A percentile compares a stretch with the other conserved stretches of the same genome.
Conservation (phyloP, 2,888 invertebrate species). For the Plemyria rubiginata region DNA sequence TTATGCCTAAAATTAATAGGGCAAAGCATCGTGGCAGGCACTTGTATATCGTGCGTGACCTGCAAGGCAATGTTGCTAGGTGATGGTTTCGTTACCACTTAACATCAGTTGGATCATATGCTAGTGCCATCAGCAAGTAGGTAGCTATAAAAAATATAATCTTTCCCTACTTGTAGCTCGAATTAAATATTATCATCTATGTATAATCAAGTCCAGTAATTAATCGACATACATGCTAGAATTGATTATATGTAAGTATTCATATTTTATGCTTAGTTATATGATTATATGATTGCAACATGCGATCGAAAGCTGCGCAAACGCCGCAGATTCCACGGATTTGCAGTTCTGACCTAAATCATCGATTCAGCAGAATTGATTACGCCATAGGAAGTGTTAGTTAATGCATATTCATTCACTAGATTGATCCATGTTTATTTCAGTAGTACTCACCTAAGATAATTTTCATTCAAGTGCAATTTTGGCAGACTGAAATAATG, state of each 20-base stretch:
- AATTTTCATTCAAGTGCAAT: not conserved
- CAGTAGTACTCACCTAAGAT: not conserved
- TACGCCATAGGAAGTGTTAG: slow-evolving; percentile 22
- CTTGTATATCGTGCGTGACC: too few species aligned
- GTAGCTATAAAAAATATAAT: too few species aligned
- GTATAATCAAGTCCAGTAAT: not conserved
- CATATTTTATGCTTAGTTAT: too few species aligned
- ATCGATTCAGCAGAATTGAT: slow-evolving; percentile 12
- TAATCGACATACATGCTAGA: slow-evolving; percentile 2
- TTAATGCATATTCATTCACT: slow-evolving; percentile 6
- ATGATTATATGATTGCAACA: slow-evolving; percentile 22
- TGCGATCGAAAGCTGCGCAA: slow-evolving; percentile 28
- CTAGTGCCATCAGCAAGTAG: too few species aligned
- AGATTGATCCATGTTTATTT: not conserved
- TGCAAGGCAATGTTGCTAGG: too few species aligned
- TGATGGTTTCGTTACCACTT: too few species aligned
- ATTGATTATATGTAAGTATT: slow-evolving; percentile 15
- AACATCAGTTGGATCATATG: too few species aligned
- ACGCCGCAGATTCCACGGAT: slow-evolving; percentile 23
- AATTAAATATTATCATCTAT: not conserved
- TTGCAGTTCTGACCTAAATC: slow-evolving; percentile 26
- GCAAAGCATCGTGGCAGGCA: too few species aligned
- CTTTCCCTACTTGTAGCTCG: too few species aligned
- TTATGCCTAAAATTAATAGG: too few species aligned
- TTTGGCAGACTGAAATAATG: not conserved